Percentiles rank a stretch among this genome's conserved stretches.
Evolutionary conservation across 2,888 invertebrate genomes (phyloP).

Genomic region (Arenicola marina): DNA sequence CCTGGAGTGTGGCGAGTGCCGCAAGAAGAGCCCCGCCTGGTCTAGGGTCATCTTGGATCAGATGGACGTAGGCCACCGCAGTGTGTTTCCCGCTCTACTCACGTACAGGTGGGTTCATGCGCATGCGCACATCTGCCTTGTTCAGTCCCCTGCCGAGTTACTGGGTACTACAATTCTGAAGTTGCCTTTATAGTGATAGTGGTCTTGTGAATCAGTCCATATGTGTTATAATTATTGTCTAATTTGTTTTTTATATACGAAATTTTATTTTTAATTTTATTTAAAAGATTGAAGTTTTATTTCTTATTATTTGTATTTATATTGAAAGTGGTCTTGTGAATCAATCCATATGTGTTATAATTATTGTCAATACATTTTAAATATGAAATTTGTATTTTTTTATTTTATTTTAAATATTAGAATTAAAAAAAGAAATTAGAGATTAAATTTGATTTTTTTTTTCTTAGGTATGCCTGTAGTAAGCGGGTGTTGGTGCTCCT

Average conservation of each 20-base stretch:
- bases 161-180: too few species aligned
- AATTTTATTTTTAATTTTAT: too few species aligned
- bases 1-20: conserved; percentile 28
- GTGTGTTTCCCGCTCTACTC: conserved; percentile 31
- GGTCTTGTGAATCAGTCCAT: not conserved
- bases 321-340: not conserved
- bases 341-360: not conserved
- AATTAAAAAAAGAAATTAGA: not conserved
- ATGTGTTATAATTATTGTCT: not conserved
- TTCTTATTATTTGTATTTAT: not conserved
- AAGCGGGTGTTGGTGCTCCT: conserved; percentile 25
- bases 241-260: not conserved
- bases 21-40: conserved; percentile 24
- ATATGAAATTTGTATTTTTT: not conserved
- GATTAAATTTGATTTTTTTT: not conserved
- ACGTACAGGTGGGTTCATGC: conserved; percentile 23
- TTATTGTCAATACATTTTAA: too few species aligned
- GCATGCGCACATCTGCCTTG: not conserved
- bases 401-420: not conserved
- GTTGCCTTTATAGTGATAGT: not conserved
- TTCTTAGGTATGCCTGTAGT: conserved; percentile 26
- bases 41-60: conserved; percentile 28
- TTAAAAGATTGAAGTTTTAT: too few species aligned
- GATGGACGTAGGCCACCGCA: conserved; percentile 31
- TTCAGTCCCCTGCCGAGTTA: too few species aligned